These are phyloP conservation scores for Poliocrania exsul DNA, from an alignment of 2,797 vertebrate species.

Conservation along the genomic window DNA sequence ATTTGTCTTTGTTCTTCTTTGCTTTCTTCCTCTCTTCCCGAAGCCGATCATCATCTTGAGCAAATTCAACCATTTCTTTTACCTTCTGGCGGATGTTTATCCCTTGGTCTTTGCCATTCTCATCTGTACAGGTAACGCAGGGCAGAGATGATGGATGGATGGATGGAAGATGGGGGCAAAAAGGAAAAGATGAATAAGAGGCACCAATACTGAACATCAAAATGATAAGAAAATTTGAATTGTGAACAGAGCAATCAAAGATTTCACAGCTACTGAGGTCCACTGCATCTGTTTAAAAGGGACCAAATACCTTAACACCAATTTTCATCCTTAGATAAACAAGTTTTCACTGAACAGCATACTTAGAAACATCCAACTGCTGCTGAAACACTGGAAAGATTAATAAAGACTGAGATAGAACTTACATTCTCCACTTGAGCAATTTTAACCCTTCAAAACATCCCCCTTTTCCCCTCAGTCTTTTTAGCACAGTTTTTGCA, in stretches of 20 bases:
- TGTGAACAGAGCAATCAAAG: not conserved
- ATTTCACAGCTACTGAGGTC: not conserved
- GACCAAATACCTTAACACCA: not conserved
- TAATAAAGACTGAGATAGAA: not conserved
- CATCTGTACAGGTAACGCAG: constrained; percentile 79
- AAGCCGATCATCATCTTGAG: constrained; percentile 94
- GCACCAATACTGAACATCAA: not conserved
- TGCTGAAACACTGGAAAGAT: not conserved
- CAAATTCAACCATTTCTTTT: constrained; percentile 94
- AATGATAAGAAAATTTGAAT: not conserved
- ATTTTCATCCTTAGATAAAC: not conserved
- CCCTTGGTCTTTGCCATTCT: constrained; percentile 98
- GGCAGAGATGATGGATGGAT: not conserved
- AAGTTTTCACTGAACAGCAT: not conserved
- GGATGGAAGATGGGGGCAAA: not conserved
- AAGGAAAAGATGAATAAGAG: not conserved
- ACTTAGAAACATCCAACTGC: not conserved
- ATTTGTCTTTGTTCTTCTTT: constrained; percentile 98
- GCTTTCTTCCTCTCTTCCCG: constrained; percentile 98
- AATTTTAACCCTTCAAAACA: constrained; percentile 53
- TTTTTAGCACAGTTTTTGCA: constrained; percentile 11
- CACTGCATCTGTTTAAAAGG: not conserved
- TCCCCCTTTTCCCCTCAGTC: not conserved
- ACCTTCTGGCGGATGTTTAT: constrained; percentile 98
- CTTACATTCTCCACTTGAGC: not conserved